Evolutionary conservation across 1,140 invertebrate species (phyloP).

Genomic region (Ridgeia piscesae): DNA sequence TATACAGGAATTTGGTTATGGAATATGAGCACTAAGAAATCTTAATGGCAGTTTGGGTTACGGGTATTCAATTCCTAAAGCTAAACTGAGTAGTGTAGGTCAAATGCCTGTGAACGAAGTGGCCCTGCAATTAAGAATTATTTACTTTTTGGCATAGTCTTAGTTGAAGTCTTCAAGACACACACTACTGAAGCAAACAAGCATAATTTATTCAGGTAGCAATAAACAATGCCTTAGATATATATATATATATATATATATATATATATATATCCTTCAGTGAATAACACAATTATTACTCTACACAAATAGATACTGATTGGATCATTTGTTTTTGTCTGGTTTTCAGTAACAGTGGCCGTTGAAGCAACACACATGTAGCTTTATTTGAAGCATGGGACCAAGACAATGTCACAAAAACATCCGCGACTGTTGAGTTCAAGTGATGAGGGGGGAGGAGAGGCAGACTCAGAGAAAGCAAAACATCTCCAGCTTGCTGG

Average conservation of each 20-base stretch:
- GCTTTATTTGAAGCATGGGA: neutral
- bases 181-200: neutral
- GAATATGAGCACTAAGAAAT: too few relatives aligned
- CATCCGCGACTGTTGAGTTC: neutral
- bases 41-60: too few relatives aligned
- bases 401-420: neutral
- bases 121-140: too few relatives aligned
- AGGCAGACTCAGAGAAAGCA: slow-evolving; percentile 3
- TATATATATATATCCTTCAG: neutral
- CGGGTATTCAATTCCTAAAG: too few relatives aligned
- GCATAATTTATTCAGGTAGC: neutral
- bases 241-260: too few relatives aligned
- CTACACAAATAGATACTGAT: neutral
- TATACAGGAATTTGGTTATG: too few relatives aligned
- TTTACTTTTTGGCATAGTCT: too few relatives aligned
- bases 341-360: neutral
- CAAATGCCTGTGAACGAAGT: too few relatives aligned
- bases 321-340: neutral
- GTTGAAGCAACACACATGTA: neutral
- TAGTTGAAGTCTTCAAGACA: too few relatives aligned
- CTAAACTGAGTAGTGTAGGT: too few relatives aligned
- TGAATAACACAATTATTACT: neutral
- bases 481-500: slow-evolving; percentile 39
- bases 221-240: too few relatives aligned
- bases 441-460: neutral